These are phyloP conservation scores for Catocala nupta DNA, from an alignment of 2,888 invertebrate species.

Conservation along the genomic window DNA sequence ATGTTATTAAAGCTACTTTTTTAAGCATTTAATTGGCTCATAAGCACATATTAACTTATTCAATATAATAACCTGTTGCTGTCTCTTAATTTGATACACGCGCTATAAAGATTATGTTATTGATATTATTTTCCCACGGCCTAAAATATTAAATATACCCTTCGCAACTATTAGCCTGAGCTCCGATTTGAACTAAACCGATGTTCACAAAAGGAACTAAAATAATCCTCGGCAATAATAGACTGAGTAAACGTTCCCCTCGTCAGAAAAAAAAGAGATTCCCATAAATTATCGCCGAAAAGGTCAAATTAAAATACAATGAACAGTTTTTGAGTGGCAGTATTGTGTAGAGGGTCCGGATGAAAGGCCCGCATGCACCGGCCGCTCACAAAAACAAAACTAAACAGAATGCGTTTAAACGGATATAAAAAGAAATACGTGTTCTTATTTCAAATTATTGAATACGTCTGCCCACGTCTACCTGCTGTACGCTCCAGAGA, in stretches of 20 bases:
- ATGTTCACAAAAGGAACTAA: slow-evolving; percentile 77
- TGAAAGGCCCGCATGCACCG: slow-evolving; percentile 84
- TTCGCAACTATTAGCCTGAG: slow-evolving; percentile 51
- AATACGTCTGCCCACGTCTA: slow-evolving; percentile 86
- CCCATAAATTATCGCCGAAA: slow-evolving; percentile 87
- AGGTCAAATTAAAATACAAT: slow-evolving; percentile 88
- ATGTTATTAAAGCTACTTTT: no score
- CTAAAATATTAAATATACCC: slow-evolving; percentile 52
- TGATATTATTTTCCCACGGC: slow-evolving; percentile 54
- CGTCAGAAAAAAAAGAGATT: slow-evolving; percentile 71
- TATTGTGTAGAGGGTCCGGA: slow-evolving; percentile 83
- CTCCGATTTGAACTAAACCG: slow-evolving; percentile 68
- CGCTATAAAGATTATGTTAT: slow-evolving; percentile 5
- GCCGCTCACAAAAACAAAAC: slow-evolving; percentile 85
- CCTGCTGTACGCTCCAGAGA: slow-evolving; percentile 71
- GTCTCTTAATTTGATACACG: slow-evolving; percentile 15
- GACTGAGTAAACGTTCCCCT: slow-evolving; percentile 83
- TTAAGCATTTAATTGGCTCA: no score
- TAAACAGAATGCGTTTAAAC: slow-evolving; percentile 86
- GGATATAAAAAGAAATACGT: slow-evolving; percentile 86
- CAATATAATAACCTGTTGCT: slow-evolving; percentile 3
- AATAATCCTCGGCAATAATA: slow-evolving; percentile 81
- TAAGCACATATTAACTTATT: no score
- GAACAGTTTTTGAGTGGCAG: slow-evolving; percentile 87
- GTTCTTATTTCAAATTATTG: slow-evolving; percentile 86